Conservation (phyloP, 2,888 invertebrate species). For the Stenodema calcarata region DNA sequence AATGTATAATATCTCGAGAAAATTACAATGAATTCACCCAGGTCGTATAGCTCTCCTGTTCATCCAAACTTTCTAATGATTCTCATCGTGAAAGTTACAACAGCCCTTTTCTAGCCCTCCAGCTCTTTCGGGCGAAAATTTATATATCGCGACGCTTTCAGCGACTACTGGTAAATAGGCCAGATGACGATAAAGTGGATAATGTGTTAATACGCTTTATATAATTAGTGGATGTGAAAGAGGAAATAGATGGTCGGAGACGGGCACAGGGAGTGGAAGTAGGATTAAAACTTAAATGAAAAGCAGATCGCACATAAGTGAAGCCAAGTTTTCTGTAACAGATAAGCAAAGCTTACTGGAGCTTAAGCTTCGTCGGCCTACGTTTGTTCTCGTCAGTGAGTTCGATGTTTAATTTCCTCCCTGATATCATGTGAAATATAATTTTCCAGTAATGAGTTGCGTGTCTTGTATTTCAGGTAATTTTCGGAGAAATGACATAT, state of each 20-base stretch:
- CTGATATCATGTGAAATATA: too few relatives aligned
- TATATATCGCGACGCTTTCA: not conserved
- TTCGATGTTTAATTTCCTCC: not conserved
- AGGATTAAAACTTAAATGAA: slow-evolving; percentile 36
- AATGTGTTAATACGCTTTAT: slow-evolving; percentile 19
- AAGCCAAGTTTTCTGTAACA: slow-evolving; percentile 23
- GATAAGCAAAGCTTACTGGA: slow-evolving; percentile 21
- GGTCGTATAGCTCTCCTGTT: not conserved
- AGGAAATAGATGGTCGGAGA: not conserved
- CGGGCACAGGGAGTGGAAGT: not conserved
- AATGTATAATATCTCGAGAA: not conserved
- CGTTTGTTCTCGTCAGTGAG: not conserved
- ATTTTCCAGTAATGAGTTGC: too few relatives aligned
- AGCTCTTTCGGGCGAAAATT: not conserved
- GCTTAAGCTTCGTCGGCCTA: not conserved
- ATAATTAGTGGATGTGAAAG: not conserved
- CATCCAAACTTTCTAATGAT: not conserved
- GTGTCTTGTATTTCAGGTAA: too few relatives aligned
- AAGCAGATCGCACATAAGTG: slow-evolving; percentile 18
- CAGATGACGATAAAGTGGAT: slow-evolving; percentile 1
- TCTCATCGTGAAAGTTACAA: not conserved
- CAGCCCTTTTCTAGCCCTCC: not conserved
- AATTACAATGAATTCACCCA: not conserved
- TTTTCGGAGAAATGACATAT: too few relatives aligned
- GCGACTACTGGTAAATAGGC: slow-evolving; percentile 4